Evolutionary conservation across 2,797 vertebrate species (phyloP).

Genomic region (Malurus leucopterus): DNA sequence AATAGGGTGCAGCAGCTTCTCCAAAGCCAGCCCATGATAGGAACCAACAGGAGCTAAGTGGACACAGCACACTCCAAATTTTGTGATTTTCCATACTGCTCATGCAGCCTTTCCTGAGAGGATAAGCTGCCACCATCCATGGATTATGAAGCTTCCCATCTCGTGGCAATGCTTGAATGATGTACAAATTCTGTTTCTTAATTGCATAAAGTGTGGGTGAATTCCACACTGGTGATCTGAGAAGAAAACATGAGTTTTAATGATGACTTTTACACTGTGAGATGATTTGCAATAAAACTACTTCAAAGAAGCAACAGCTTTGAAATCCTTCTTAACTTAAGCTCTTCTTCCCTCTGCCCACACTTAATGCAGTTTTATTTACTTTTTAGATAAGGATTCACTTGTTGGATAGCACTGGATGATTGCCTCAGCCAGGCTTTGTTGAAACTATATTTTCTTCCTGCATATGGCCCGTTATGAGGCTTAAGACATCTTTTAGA

Average conservation of each 20-base stretch:
- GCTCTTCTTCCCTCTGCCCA: background rate
- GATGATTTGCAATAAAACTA: background rate
- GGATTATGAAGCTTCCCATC: background rate
- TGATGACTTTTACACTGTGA: background rate
- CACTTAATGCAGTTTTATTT: slow-evolving; percentile 7
- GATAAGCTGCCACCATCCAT: background rate
- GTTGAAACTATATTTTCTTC: background rate
- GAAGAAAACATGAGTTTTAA: background rate
- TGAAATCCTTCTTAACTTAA: slow-evolving; percentile 20
- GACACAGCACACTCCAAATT: background rate
- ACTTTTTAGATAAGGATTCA: background rate
- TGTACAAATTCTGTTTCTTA: background rate
- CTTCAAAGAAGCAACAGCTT: slow-evolving; percentile 28
- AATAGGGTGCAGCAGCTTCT: accelerated
- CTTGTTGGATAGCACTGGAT: background rate
- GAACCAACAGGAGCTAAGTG: background rate
- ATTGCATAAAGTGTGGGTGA: background rate
- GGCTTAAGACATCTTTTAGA: background rate
- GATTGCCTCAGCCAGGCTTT: background rate
- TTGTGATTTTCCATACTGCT: background rate
- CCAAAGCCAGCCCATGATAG: background rate
- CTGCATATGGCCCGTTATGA: background rate
- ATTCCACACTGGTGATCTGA: background rate
- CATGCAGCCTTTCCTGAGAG: too few species aligned
- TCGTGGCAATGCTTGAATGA: background rate